Base-by-base conservation (phyloP, 2,888 invertebrate genomes). In the Acleris sparsana region DNA sequence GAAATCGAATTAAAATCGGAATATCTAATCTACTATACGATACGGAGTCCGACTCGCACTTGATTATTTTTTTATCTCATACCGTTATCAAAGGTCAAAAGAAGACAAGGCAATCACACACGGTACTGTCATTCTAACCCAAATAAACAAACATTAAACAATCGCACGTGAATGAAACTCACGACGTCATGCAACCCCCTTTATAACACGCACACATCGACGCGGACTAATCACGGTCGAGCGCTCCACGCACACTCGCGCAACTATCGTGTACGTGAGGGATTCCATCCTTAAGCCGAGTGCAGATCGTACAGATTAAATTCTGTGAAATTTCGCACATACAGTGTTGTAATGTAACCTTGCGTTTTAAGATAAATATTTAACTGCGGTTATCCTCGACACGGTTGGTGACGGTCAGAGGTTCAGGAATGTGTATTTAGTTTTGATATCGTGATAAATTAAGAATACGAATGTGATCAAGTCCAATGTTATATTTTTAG, bases 281-380 rank as follows among this genome's bases (percentile, higher is more conserved):
- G 17, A n/a, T 49, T 13, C 22, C 17, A 33, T 51, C 55, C 44
- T 65, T 56, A 65, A 16, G 65, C 60, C 20, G 44, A 61, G 61
- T 62, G 55, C 53, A 66, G 55, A 65, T 61, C 11, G 44, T 16
- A 4, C 25, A 61, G 61, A 66, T 61, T 53, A 65, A 17, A 2
- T 20, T 48, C 49, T 64, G 43, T 17, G 57, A 53, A 57, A 66
- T 66, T 62, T 66, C 62, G 61, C 66, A 66, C 66, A 57, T 57
- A 48, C 46, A 46, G 17, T 65, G 44, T 57, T 22, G 66, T 25
- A 62, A 66, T 18, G n/a, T 18, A 53, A 53, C 66, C 61, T 62
- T 20, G 22, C 33, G 62, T 62, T 62, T 66, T 66, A 52, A 62
- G 56, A 53, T 62, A 66, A 66, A 62, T 65, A 65, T 62, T 66